Evolutionary conservation across 2,113 vertebrate genomes (phyloP).

Genomic region (Aldabrachelys gigantea): DNA sequence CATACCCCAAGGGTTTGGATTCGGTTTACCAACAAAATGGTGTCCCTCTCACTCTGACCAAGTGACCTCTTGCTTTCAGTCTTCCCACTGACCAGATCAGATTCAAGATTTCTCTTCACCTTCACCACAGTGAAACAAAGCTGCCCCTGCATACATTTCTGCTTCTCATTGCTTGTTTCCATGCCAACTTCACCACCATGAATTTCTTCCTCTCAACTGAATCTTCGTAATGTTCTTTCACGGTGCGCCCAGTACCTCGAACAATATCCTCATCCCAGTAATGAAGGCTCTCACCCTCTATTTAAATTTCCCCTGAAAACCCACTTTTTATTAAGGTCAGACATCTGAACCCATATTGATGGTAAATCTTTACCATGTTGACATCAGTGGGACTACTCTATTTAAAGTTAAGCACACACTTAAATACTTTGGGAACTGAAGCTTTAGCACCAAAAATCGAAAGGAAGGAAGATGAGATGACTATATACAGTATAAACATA

Average conservation of each 20-base stretch:
- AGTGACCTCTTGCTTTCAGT: not conserved
- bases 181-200: not conserved
- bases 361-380: fast-evolving
- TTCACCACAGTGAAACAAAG: not conserved
- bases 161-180: not conserved
- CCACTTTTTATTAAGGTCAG: not conserved
- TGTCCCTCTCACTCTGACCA: not conserved
- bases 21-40: not conserved
- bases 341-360: not conserved
- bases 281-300: not conserved
- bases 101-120: not conserved
- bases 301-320: not conserved
- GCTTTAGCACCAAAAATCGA: fast-evolving
- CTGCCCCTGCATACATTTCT: not conserved
- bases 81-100: not conserved
- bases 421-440: fast-evolving
- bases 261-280: not conserved
- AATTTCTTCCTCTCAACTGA: not conserved
- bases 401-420: not conserved
- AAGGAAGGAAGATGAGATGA: fast-evolving
- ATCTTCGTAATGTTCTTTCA: not conserved
- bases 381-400: not conserved
- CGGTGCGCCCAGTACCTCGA: not conserved
- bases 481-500: fast-evolving
- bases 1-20: not conserved